Conservation (phyloP, 2,888 invertebrate genomes). For the Apodemia zela region DNA sequence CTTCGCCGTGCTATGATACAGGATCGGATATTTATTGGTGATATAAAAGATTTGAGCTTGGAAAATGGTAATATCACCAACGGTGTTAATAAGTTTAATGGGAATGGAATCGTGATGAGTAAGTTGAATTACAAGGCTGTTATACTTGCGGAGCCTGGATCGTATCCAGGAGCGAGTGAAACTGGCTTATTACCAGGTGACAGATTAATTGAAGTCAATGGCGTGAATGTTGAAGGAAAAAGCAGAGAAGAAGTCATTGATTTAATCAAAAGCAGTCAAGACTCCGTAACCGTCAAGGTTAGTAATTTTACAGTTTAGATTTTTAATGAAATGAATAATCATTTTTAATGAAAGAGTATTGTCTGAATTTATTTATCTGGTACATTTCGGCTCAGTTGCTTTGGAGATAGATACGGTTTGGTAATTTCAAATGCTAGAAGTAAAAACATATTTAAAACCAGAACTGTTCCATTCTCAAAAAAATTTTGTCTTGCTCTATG, state of each 20-base stretch:
- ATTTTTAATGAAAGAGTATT: background rate
- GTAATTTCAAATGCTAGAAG: background rate
- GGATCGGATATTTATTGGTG: conserved; percentile 79
- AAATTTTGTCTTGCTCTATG: too few species aligned
- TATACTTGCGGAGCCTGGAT: conserved; percentile 94
- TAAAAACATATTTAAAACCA: background rate
- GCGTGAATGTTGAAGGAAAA: conserved; percentile 90
- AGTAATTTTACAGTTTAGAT: conserved; percentile 40
- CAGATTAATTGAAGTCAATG: conserved; percentile 94
- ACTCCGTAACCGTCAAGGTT: conserved; percentile 92
- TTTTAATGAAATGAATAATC: background rate
- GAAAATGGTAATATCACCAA: conserved; percentile 55
- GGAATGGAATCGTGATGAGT: conserved; percentile 51
- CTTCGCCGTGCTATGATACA: conserved; percentile 92
- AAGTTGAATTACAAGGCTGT: conserved; percentile 85
- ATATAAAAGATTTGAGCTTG: conserved; percentile 51
- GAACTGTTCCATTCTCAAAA: too few species aligned
- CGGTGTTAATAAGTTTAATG: conserved; percentile 62
- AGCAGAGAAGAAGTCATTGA: conserved; percentile 95
- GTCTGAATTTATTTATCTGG: background rate
- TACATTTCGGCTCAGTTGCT: background rate
- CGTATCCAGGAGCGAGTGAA: conserved; percentile 86
- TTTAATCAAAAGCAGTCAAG: conserved; percentile 92
- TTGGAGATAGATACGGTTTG: background rate
- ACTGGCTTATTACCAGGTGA: conserved; percentile 97